Evolutionary conservation across 1,140 invertebrate species (phyloP), one percentile per base, ranked within the genome.

Genomic region (Danaus melanippus): DNA sequence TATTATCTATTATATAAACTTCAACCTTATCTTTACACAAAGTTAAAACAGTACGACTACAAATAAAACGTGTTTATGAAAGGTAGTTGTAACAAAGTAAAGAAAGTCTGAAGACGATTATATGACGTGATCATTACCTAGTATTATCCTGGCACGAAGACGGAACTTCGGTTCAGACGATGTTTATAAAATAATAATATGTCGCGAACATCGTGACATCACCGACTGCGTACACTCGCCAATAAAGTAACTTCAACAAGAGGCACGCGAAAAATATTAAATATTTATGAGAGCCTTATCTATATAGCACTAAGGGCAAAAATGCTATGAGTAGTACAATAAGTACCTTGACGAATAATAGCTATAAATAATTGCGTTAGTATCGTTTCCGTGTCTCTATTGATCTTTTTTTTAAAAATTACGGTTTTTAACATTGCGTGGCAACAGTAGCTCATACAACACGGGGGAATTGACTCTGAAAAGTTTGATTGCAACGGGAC

Each of bases 301-400:
- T n/a, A 40, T 44, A 45, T 10, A 9, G 40, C 11, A 9, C 8
- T 60, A 60, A 60, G 21, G 53, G 9, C 9, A 39, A 51, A 52
- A 44, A 47, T 52, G 21, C 12, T n/a, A n/a, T 10, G 32, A 12
- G 50, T n/a, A 48, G 10, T 32, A 32, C 50, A 21, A 12, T 21
- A 47, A 39, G 42, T 58, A 55, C 12, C 41, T 59, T 59, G 58
- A 59, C 57, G 47, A 59, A 66, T 60, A 58, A 59, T 64, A 51
- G 56, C 62, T 46, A 64, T 66, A 64, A 70, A 70, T 69, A 63
- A 63, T 64, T 62, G 62, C 55, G 57, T 62, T 54, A 51, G 59
- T 62, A 65, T 60, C 64, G 62, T 61, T 71, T 62, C 60, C 69
- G 69, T 65, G 64, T 65, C 58, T 59, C 58, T 71, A 71, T 71